Evolutionary conservation across 2,797 vertebrate genomes (phyloP), one percentile per base, ranked within the genome.

Genomic region (Lacerta bilineata): DNA sequence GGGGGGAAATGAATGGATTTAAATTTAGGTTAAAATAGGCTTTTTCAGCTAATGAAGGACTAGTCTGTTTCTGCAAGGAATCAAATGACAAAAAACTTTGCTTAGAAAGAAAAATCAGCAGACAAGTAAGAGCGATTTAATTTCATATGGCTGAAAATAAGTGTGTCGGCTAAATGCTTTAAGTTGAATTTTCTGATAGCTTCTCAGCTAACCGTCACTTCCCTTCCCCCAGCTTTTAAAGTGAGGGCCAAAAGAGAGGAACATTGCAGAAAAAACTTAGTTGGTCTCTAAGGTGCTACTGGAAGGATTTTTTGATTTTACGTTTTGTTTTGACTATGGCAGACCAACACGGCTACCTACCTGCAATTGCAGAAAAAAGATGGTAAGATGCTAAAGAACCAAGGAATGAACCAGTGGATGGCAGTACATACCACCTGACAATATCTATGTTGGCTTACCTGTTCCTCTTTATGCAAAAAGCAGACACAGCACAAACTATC

Each of bases 401-500:
- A 93, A 85, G 36, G 88, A 15, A 84, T 8, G 72, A 93, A 81
- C 89, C 77, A 91, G 79, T 88, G 90, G 84, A 84, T 91, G 90
- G 90, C 59, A 80, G n/a, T 41, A 17, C 74, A 87, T 86, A 4
- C 64, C 69, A 81, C 74, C 68, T 94, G 59, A 36, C 64, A 29
- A 46, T 88, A 88, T n/a, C 81, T 89, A 84, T 76, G 36, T 93
- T 93, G 91, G 66, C 80, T 92, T 66, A 72, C 33, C 15, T 72
- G 23, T 18, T 82, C 50, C 27, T 43, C 25, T 33, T 72, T n/a
- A 74, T 71, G 27, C 15, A 87, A 80, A 10, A 43, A 64, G 64
- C 25, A 66, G 23, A 69, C 41, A 43, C 27, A 9, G 2, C 4
- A 68, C 17, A 83, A 55, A 15, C 59, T 55, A 74, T 33, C 79